phyloP scores from a whole-genome alignment of 1,140 invertebrate genomes.

The Holcopasites calliopsidis region DNA sequence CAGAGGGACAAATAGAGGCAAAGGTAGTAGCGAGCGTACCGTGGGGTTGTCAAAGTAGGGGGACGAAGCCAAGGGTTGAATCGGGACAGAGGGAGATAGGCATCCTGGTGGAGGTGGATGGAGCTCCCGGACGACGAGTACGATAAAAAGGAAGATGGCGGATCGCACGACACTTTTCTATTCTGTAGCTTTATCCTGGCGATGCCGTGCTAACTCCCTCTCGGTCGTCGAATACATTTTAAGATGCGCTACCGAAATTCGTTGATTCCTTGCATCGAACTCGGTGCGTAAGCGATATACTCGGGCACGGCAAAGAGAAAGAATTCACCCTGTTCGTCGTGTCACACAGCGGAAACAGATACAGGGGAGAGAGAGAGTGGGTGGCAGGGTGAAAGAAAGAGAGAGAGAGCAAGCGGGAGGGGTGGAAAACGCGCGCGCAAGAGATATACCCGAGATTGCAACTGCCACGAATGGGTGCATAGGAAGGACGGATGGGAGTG shows the following conservation, averaged over 20 bases:
- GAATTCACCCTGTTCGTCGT: constrained; percentile 44
- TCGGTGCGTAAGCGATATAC: too few relatives aligned
- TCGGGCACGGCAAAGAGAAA: constrained; percentile 22
- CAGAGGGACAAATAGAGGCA: neutral
- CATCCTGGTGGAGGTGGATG: constrained; percentile 59
- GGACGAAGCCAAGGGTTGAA: neutral
- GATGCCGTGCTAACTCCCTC: neutral
- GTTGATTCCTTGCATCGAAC: too few relatives aligned
- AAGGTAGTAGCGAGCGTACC: neutral
- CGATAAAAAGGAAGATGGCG: constrained; percentile 73
- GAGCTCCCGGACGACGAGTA: constrained; percentile 67
- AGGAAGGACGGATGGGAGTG: neutral
- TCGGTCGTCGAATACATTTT: too few relatives aligned
- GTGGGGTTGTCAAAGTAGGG: constrained; percentile 36
- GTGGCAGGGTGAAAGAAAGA: neutral
- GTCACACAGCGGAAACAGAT: constrained; percentile 7
- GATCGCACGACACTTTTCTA: constrained; percentile 54
- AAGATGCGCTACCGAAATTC: too few relatives aligned
- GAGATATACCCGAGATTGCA: neutral
- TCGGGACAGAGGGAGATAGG: constrained; percentile 16
- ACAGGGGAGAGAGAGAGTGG: too few relatives aligned
- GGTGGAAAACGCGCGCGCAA: too few relatives aligned
- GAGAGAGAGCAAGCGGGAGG: neutral
- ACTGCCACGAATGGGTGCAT: neutral
- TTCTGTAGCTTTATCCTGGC: neutral